These are phyloP conservation scores for Pseudolycoriella hygida DNA, from an alignment of 2,888 invertebrate species.

Conservation along the genomic window DNA sequence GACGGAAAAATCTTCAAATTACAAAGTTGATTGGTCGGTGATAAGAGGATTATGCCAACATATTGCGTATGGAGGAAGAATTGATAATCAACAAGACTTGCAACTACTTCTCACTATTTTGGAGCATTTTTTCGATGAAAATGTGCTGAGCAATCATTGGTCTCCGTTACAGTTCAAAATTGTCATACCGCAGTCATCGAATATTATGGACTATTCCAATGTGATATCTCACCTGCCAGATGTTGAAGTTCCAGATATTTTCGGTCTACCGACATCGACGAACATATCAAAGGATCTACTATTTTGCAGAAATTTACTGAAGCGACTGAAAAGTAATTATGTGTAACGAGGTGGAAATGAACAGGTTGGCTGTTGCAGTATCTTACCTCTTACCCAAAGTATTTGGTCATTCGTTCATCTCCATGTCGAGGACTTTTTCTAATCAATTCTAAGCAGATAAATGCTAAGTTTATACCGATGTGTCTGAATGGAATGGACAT, in stretches of 20 bases:
- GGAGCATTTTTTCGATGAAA: conserved; percentile 37
- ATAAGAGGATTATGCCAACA: conserved; percentile 59
- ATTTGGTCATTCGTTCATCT: no score
- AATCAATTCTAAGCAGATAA: no score
- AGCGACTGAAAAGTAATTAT: conserved; percentile 19
- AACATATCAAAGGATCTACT: conserved; percentile 22
- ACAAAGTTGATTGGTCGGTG: conserved; percentile 44
- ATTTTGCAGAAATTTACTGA: conserved; percentile 20
- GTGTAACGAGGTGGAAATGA: no score
- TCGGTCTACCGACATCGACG: conserved; percentile 24
- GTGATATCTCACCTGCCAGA: conserved; percentile 22
- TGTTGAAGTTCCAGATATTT: conserved; percentile 22
- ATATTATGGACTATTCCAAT: conserved; percentile 23
- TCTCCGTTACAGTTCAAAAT: conserved; percentile 33
- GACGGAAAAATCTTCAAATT: conserved; percentile 22
- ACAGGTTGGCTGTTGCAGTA: no score
- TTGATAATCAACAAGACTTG: conserved; percentile 59
- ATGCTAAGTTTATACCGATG: no score
- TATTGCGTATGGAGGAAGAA: conserved; percentile 71
- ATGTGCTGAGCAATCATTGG: conserved; percentile 40
- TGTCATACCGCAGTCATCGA: conserved; percentile 21
- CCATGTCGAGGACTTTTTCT: no score
- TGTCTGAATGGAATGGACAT: no score
- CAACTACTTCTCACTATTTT: conserved; percentile 32
- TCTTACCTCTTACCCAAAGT: no score